phyloP scores from a whole-genome alignment of 2,113 vertebrate species.

The Cricetomys ansorgei region DNA sequence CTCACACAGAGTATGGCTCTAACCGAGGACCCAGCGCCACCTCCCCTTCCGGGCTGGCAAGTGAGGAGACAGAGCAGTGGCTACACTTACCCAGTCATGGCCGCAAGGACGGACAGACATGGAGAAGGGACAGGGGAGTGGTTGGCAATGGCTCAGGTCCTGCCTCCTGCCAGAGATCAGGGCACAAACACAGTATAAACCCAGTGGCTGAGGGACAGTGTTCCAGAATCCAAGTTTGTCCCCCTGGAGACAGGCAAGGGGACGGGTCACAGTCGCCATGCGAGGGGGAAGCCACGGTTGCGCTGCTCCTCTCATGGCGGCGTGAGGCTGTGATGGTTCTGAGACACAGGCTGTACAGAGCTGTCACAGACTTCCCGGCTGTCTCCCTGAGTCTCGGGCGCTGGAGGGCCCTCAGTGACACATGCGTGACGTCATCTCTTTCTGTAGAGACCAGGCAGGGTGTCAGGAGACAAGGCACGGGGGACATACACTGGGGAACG shows the following conservation, averaged over 20 bases:
- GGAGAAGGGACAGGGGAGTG: neutral
- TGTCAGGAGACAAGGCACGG: fast-evolving
- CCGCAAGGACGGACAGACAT: neutral
- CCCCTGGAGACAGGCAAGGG: neutral
- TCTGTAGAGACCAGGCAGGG: conserved; percentile 87
- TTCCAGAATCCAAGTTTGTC: neutral
- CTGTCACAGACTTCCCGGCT: neutral
- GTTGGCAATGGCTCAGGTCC: neutral
- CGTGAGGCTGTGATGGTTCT: neutral
- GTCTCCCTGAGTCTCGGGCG: neutral
- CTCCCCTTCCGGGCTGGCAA: neutral
- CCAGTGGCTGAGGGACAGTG: neutral
- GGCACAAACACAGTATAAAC: neutral
- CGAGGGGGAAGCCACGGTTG: neutral
- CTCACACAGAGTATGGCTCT: too few species aligned
- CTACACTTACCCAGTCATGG: neutral
- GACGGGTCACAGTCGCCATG: neutral
- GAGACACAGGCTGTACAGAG: neutral
- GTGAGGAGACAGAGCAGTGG: neutral
- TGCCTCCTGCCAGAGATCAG: fast-evolving
- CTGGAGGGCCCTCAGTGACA: conserved; percentile 90
- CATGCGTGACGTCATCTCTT: conserved; percentile 97
- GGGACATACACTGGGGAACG: neutral
- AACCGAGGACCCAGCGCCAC: neutral
- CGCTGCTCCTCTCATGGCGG: neutral